Evolutionary conservation across 1,140 invertebrate species (phyloP).

Genomic region (silkworm (Bombyx mori)): DNA sequence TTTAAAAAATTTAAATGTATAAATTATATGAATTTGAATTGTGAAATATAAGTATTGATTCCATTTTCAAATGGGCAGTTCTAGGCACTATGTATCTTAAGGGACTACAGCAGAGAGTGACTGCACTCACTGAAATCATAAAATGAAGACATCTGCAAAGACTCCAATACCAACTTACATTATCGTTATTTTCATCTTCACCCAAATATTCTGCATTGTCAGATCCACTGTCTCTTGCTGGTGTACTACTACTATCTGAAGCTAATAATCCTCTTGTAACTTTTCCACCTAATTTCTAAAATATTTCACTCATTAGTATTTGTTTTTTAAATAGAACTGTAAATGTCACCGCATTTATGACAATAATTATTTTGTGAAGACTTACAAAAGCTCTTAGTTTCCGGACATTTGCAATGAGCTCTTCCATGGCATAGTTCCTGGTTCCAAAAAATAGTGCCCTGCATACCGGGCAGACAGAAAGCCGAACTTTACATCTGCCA

Average conservation of each 20-base stretch:
- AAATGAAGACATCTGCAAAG: too few relatives aligned
- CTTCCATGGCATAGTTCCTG: conserved; percentile 66
- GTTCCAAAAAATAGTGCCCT: conserved; percentile 57
- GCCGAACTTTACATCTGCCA: conserved; percentile 53
- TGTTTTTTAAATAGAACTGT: too few relatives aligned
- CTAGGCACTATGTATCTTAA: too few relatives aligned
- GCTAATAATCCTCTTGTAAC: conserved; percentile 28
- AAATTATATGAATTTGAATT: too few relatives aligned
- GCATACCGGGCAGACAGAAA: conserved; percentile 63
- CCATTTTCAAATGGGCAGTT: too few relatives aligned
- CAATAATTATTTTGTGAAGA: not conserved
- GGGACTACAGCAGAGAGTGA: too few relatives aligned
- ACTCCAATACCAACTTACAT: too few relatives aligned
- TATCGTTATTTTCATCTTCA: conserved; percentile 2
- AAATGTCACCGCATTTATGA: too few relatives aligned
- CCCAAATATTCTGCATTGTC: conserved; percentile 15
- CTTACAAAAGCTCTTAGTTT: conserved; percentile 56
- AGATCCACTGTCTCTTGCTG: conserved; percentile 24
- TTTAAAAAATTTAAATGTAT: too few relatives aligned
- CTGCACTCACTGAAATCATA: too few relatives aligned
- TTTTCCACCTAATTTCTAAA: conserved; percentile 48
- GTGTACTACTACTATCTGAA: conserved; percentile 30
- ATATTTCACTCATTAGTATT: conserved; percentile 1
- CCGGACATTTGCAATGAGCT: conserved; percentile 60
- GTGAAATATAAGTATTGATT: too few relatives aligned